Percentiles rank a stretch among this genome's conserved stretches.
Evolutionary conservation across 2,113 vertebrate genomes (phyloP).

Genomic region (Caranx ignobilis): DNA sequence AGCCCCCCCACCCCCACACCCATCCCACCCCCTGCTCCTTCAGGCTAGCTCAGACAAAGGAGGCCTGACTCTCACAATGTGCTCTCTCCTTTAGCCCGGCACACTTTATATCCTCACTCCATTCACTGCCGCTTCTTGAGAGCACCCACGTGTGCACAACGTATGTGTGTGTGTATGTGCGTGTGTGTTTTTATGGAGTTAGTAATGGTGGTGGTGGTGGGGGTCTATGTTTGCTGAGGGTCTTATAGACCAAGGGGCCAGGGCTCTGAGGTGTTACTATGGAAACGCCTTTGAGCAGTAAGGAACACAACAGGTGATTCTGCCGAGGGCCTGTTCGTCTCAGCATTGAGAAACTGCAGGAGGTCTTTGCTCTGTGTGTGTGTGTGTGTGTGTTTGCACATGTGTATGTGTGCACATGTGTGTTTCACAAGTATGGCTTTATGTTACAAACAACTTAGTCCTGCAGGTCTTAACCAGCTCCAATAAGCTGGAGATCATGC

Average conservation of each 20-base stretch:
- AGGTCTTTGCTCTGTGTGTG: slow-evolving; percentile 45
- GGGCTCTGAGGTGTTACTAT: slow-evolving; percentile 77
- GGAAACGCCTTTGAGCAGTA: slow-evolving; percentile 80
- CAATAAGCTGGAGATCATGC: slow-evolving; percentile 72
- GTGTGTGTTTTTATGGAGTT: slow-evolving; percentile 64
- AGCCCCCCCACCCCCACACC: slow-evolving; percentile 36
- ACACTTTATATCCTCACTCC: slow-evolving; percentile 82
- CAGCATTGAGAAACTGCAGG: slow-evolving; percentile 58
- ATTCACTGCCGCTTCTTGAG: slow-evolving; percentile 76
- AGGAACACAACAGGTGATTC: slow-evolving; percentile 84
- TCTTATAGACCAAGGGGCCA: slow-evolving; percentile 76
- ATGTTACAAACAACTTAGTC: slow-evolving; percentile 53
- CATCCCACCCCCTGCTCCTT: slow-evolving; percentile 67
- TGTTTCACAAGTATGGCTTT: slow-evolving; percentile 40
- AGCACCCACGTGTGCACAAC: slow-evolving; percentile 61
- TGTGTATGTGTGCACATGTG: slow-evolving; percentile 2
- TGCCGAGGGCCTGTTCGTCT: slow-evolving; percentile 62
- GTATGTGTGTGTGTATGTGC: slow-evolving; percentile 37
- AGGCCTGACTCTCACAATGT: slow-evolving; percentile 76
- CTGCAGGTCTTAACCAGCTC: slow-evolving; percentile 71
- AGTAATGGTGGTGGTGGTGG: slow-evolving; percentile 46
- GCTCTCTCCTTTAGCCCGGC: slow-evolving; percentile 72
- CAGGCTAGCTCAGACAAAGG: slow-evolving; percentile 77
- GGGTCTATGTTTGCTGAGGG: slow-evolving; percentile 76
- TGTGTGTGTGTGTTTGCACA: slow-evolving; percentile 16